A percentile compares a stretch with the other conserved stretches of the same genome.
These are phyloP conservation scores for Nestor notabilis DNA, from an alignment of 2,113 vertebrate species.

Conservation along the genomic window DNA sequence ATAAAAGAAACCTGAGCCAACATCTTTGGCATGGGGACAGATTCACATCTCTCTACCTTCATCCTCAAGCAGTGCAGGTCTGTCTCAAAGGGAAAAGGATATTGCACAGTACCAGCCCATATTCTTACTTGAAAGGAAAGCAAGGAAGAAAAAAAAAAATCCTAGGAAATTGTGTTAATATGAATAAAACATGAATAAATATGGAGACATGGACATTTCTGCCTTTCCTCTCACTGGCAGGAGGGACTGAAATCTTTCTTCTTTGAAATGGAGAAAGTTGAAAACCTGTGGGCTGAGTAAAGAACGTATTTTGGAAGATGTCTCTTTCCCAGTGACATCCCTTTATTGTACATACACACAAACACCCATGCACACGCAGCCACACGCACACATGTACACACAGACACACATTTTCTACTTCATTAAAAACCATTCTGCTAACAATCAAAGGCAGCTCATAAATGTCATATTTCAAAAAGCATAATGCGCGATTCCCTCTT, in stretches of 20 bases:
- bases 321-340: background rate
- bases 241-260: background rate
- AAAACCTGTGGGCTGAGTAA: background rate
- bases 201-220: background rate
- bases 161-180: background rate
- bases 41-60: background rate
- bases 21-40: background rate
- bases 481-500: background rate
- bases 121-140: background rate
- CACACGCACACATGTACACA: background rate
- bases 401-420: constrained; percentile 19
- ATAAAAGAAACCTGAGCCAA: background rate
- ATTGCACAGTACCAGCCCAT: background rate
- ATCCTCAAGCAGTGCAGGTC: background rate
- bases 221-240: background rate
- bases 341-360: background rate
- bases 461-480: constrained; percentile 59
- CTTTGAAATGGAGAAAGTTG: background rate
- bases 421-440: constrained; percentile 47
- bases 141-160: background rate
- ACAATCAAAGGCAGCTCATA: constrained; percentile 68
- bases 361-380: background rate
- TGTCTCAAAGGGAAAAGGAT: background rate
- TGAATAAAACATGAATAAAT: background rate
- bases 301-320: background rate